Conservation (phyloP, 2,888 invertebrate species). For the Seira sanloemensis region DNA sequence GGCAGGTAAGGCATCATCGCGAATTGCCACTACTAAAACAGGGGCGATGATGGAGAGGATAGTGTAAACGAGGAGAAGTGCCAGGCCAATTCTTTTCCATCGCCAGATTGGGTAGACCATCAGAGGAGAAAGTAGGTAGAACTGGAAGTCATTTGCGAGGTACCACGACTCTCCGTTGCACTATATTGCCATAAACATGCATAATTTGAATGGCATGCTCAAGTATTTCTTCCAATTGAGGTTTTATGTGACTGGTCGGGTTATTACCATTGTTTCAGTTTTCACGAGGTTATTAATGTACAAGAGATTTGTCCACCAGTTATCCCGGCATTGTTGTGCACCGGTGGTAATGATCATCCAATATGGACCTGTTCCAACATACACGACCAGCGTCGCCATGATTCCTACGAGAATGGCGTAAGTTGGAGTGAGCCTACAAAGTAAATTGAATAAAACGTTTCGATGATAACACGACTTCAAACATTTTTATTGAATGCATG, state of each 20-base stretch:
- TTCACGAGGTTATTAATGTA: slow-evolving; percentile 66
- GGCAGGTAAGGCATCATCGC: too few relatives aligned
- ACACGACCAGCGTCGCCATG: slow-evolving; percentile 65
- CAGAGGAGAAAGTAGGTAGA: slow-evolving; percentile 67
- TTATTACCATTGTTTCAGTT: background rate
- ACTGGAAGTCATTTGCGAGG: slow-evolving; percentile 71
- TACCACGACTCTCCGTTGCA: slow-evolving; percentile 71
- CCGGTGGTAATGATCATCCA: slow-evolving; percentile 59
- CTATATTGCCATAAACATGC: too few relatives aligned
- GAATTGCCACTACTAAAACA: slow-evolving; percentile 40
- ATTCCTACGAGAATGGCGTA: slow-evolving; percentile 68
- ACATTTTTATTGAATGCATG: background rate
- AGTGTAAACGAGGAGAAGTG: slow-evolving; percentile 77
- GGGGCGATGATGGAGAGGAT: slow-evolving; percentile 52
- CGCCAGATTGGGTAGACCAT: slow-evolving; percentile 65
- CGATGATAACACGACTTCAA: background rate
- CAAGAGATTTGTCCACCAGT: slow-evolving; percentile 73
- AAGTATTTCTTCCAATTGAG: too few relatives aligned
- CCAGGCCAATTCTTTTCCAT: slow-evolving; percentile 78
- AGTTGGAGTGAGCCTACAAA: slow-evolving; percentile 64
- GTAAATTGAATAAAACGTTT: background rate
- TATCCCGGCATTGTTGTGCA: slow-evolving; percentile 57
- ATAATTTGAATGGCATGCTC: too few relatives aligned
- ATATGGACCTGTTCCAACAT: slow-evolving; percentile 61
- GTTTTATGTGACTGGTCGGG: too few relatives aligned